phyloP scores from a whole-genome alignment of 1,140 invertebrate species.

The Heterodera schachtii region DNA sequence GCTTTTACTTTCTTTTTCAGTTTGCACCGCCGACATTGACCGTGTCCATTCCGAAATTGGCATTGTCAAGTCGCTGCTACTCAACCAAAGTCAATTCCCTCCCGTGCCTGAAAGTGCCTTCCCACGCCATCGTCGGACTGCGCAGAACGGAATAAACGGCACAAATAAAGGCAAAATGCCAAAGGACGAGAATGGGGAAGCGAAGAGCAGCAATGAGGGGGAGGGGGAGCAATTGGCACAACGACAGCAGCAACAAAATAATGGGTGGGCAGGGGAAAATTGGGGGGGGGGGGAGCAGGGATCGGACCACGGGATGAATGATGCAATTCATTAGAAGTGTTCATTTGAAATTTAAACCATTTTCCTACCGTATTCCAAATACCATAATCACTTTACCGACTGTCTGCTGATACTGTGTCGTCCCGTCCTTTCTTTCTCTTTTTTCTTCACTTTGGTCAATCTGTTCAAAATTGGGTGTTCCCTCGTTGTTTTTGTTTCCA shows the following conservation, averaged over 20 bases:
- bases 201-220: not conserved
- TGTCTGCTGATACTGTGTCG: too few relatives aligned
- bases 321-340: too few relatives aligned
- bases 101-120: conserved; percentile 39
- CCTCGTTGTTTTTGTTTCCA: not conserved
- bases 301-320: not conserved
- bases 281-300: not conserved
- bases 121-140: not conserved
- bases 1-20: not conserved
- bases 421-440: too few relatives aligned
- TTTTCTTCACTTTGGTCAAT: too few relatives aligned
- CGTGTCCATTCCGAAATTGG: conserved; percentile 47
- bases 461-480: too few relatives aligned
- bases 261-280: not conserved
- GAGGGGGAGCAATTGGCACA: conserved; percentile 1
- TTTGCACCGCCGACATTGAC: conserved; percentile 38
- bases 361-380: too few relatives aligned
- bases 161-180: conserved; percentile 7
- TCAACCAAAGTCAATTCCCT: conserved; percentile 56
- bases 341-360: too few relatives aligned
- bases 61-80: conserved; percentile 53
- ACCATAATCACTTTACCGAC: too few relatives aligned
- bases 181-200: not conserved
- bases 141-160: not conserved
- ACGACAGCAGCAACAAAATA: too few relatives aligned